Percentiles rank a stretch among this genome's conserved stretches.
These are phyloP conservation scores for Tupaia tana DNA, from an alignment of 2,113 vertebrate genomes.

Conservation along the genomic window DNA sequence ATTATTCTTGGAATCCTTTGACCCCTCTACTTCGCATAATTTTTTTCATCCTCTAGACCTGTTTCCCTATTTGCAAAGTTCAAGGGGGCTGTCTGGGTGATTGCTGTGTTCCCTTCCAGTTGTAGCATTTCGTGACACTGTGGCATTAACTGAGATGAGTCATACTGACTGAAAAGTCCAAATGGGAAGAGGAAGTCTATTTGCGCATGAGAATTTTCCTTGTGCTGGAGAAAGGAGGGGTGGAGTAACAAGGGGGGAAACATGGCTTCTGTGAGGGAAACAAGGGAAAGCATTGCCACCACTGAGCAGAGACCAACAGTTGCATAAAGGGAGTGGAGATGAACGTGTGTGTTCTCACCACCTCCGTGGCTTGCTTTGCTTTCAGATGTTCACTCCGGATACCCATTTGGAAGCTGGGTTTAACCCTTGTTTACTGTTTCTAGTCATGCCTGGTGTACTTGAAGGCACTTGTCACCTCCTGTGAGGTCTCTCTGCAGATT, in stretches of 20 bases:
- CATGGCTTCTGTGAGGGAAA: not conserved
- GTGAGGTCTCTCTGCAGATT: not conserved
- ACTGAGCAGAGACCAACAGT: not conserved
- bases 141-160: conserved; percentile 50
- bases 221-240: not conserved
- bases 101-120: not conserved
- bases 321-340: not conserved
- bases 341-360: not conserved
- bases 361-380: not conserved
- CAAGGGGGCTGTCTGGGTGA: not conserved
- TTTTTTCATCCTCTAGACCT: not conserved
- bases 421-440: not conserved
- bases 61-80: conserved; percentile 31
- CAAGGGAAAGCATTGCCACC: not conserved
- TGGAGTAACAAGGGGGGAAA: too few relatives aligned
- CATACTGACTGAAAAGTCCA: not conserved
- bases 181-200: conserved; percentile 32
- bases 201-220: not conserved
- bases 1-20: not conserved
- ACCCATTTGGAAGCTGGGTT: not conserved
- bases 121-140: not conserved
- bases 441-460: not conserved
- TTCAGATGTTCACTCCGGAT: not conserved
- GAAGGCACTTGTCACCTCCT: not conserved
- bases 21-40: not conserved